Evolutionary conservation across 2,888 invertebrate genomes (phyloP).

Genomic region (Galeruca laticollis): DNA sequence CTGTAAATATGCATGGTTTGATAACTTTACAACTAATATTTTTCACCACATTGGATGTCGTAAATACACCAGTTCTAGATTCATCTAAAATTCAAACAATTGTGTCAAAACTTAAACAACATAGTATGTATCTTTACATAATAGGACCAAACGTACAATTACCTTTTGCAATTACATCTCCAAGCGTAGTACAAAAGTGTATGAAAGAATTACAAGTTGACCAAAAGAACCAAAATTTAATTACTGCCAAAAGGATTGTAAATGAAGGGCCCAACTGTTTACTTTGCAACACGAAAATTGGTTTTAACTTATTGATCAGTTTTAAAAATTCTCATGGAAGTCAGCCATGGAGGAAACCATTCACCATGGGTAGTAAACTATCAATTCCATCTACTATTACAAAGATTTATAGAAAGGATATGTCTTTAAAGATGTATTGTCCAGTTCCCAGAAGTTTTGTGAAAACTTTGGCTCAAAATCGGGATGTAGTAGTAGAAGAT

Average conservation of each 20-base stretch:
- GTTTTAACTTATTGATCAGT: constrained; percentile 42
- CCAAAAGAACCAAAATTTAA: constrained; percentile 26
- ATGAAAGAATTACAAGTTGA: constrained; percentile 43
- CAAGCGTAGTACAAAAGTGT: constrained; percentile 37
- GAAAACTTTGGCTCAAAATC: constrained; percentile 45
- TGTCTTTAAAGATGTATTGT: constrained; percentile 39
- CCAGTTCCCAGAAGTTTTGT: constrained; percentile 6
- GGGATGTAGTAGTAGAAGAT: constrained; percentile 37
- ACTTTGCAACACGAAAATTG: constrained; percentile 45
- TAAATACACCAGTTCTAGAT: constrained; percentile 25
- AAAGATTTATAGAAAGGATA: constrained; percentile 41
- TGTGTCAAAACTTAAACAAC: constrained; percentile 39
- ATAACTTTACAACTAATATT: constrained; percentile 47
- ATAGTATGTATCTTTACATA: constrained; percentile 48
- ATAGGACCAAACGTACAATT: constrained; percentile 47
- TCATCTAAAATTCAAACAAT: constrained; percentile 34
- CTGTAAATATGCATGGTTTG: constrained; percentile 35
- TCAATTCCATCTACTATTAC: constrained; percentile 41
- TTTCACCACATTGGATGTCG: constrained; percentile 45
- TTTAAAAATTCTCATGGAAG: constrained; percentile 44
- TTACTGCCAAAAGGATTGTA: constrained; percentile 41
- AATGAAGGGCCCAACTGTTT: constrained; percentile 40
- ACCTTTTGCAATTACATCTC: constrained; percentile 40
- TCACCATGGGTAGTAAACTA: constrained; percentile 43
- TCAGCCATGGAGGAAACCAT: constrained; percentile 49